Evolutionary conservation across 2,888 invertebrate species (phyloP).

Genomic region (Pterostichus niger): DNA sequence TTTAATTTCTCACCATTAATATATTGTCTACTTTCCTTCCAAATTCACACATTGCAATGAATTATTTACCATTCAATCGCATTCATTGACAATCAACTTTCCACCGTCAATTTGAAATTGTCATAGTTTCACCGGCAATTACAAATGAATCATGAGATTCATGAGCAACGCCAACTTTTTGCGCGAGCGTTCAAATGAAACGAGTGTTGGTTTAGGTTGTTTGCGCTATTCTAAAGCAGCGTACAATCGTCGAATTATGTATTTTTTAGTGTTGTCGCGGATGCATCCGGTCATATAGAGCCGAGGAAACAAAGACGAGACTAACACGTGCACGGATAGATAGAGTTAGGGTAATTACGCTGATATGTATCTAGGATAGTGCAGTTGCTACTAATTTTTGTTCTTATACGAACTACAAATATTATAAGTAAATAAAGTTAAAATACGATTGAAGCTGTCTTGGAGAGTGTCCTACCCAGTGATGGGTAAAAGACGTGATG

Average conservation of each 20-base stretch:
- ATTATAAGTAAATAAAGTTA: no score
- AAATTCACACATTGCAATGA: constrained; percentile 21
- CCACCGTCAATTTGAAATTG: background rate
- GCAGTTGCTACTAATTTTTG: no score
- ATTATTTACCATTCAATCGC: constrained; percentile 26
- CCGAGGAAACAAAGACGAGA: constrained; percentile 16
- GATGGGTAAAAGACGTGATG: no score
- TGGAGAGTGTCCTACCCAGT: no score
- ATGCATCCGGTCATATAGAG: constrained; percentile 25
- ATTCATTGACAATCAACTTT: constrained; percentile 25
- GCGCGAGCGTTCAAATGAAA: background rate
- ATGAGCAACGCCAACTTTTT: no score
- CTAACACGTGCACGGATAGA: background rate
- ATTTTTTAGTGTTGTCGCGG: constrained; percentile 47
- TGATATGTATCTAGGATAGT: background rate
- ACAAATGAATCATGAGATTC: background rate
- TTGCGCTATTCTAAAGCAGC: background rate
- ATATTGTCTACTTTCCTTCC: constrained; percentile 7
- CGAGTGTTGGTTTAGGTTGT: background rate
- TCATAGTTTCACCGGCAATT: constrained; percentile 4
- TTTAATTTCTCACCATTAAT: constrained; percentile 26
- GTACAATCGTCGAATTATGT: constrained; percentile 34
- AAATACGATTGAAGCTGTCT: no score
- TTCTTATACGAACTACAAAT: no score
- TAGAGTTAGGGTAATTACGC: background rate